A percentile compares a stretch with the other conserved stretches of the same genome.
These are phyloP conservation scores for Pseudorhombus dupliciocellatus DNA, from an alignment of 2,113 vertebrate genomes.

Conservation along the genomic window DNA sequence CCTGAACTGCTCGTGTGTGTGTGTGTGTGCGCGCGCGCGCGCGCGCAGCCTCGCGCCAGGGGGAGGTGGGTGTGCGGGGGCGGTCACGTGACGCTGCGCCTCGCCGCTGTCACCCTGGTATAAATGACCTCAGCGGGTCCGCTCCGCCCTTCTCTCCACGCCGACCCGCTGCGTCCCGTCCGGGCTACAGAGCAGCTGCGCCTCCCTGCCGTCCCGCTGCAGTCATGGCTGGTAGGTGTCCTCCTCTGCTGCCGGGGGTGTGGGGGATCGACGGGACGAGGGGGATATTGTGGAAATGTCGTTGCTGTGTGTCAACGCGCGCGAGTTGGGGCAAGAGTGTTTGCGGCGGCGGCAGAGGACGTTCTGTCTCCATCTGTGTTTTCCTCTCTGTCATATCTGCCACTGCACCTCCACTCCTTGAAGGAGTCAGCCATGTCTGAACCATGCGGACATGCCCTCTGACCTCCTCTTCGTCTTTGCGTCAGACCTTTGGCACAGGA, in stretches of 20 bases:
- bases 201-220: constrained; percentile 8
- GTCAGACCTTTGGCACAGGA: not conserved
- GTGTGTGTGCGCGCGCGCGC: not conserved
- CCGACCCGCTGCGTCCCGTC: constrained; percentile 32
- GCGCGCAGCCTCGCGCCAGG: not conserved
- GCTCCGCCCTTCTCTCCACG: constrained; percentile 35
- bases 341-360: not conserved
- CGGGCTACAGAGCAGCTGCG: constrained; percentile 56
- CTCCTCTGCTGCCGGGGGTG: too few relatives aligned
- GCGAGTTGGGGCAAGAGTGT: not conserved
- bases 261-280: too few relatives aligned
- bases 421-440: not conserved
- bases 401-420: not conserved
- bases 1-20: constrained; percentile 1
- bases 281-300: too few relatives aligned
- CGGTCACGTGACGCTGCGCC: constrained; percentile 67
- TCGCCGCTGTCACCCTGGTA: constrained; percentile 49
- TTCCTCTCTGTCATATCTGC: not conserved
- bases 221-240: constrained; percentile 80
- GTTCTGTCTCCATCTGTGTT: constrained; percentile 7
- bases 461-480: not conserved
- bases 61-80: constrained; percentile 21
- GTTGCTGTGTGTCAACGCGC: too few relatives aligned
- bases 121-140: constrained; percentile 66
- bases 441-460: not conserved